A percentile compares a stretch with the other conserved stretches of the same genome.
Evolutionary conservation across 2,797 vertebrate species (phyloP).

Genomic region (Morelia viridis): DNA sequence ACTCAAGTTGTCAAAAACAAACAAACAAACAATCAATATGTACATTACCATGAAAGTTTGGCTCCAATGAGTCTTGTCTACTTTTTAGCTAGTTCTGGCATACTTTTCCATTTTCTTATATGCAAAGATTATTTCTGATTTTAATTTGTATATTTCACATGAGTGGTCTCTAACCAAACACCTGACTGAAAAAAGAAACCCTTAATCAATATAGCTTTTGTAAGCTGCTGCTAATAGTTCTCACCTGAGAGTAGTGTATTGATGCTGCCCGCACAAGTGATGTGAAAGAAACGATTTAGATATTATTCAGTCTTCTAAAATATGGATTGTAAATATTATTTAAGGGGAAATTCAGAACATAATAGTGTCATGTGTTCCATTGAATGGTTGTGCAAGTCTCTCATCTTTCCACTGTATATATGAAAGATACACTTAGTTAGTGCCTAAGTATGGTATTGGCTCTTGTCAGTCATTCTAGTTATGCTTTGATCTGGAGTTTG

Average conservation of each 20-base stretch:
- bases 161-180: background rate
- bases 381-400: background rate
- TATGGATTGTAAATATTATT: background rate
- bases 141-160: background rate
- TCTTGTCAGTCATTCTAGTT: background rate
- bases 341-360: background rate
- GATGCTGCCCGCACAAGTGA: background rate
- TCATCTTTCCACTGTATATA: background rate
- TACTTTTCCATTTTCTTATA: background rate
- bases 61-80: background rate
- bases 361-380: background rate
- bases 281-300: background rate
- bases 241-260: slow-evolving; percentile 3
- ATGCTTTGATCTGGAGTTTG: background rate
- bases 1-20: background rate
- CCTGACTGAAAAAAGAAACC: background rate
- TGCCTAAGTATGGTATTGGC: background rate
- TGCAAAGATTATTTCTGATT: background rate
- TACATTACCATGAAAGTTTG: background rate
- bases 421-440: background rate
- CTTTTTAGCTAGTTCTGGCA: background rate
- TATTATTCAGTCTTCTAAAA: background rate
- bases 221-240: background rate
- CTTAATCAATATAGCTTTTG: background rate
- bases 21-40: background rate